Evolutionary conservation across 2,113 vertebrate genomes (phyloP), one percentile per base, ranked within the genome.

Genomic region (Polypterus bichir): DNA sequence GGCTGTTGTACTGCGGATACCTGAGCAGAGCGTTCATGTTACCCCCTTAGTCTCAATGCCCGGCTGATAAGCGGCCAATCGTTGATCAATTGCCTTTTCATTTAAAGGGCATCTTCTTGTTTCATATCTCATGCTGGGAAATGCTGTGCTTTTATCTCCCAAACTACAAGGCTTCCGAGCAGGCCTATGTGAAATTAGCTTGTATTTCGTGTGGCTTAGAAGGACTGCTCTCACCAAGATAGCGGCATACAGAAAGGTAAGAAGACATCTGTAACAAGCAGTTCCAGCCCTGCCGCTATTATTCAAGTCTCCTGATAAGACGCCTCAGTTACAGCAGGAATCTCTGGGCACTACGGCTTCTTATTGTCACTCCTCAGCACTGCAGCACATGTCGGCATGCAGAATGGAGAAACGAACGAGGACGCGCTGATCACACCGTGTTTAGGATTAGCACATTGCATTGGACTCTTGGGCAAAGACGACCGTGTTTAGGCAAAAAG

Each of bases 61-160:
- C 11, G 70, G 65, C 68, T 64, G 4, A 58, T 73, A 67, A 74
- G 71, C 65, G 65, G 64, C 64, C 66, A 64, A 69, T 67, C 53
- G 60, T 51, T 60, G 68, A 74, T 75, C 75, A 66, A 61, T 77
- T 72, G 71, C 75, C 68, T 73, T 71, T 74, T 70, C 54, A 62
- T 66, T 73, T 61, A 81, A 82, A 80, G 76, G 74, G 76, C 66
- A 48, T 66, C 57, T 47, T 4, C 64, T 59, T 63, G 71, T 70
- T 70, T 68, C 64, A 62, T 65, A 65, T 73, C 59, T 70, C 74
- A 64, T 65, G 70, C 74, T 59, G 70, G 57, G 69, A 71, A 71
- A 57, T 63, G 64, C 70, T 74, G 70, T 68, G 57, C 62, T 63
- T 70, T 79, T 74, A 76, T 78, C 76, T 76, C 65, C 67, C 66